Evolutionary conservation across 2,888 invertebrate species (phyloP).

Genomic region (Leucophenga montana): DNA sequence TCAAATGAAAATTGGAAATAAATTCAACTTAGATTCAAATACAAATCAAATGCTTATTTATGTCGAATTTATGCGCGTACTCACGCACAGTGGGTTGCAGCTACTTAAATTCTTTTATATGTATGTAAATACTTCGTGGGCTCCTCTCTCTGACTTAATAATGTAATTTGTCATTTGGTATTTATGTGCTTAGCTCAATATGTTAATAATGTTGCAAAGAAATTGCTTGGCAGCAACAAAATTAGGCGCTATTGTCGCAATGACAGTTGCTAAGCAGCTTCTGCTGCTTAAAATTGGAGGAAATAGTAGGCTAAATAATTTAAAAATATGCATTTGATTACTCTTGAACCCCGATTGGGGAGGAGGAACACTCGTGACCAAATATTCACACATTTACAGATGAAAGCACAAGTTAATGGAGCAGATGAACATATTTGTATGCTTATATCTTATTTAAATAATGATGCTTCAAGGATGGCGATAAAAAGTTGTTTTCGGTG

Average conservation of each 20-base stretch:
- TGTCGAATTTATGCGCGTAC: constrained; percentile 38
- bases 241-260: neutral
- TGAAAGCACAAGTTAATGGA: too few relatives aligned
- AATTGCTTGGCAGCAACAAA: neutral
- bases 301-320: neutral
- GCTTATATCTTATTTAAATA: too few relatives aligned
- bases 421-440: too few relatives aligned
- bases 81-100: too few relatives aligned
- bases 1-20: constrained; percentile 11
- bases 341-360: too few relatives aligned
- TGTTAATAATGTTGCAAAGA: neutral
- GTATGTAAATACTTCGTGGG: neutral
- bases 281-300: neutral
- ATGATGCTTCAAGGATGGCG: too few relatives aligned
- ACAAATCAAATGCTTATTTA: constrained; percentile 52
- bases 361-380: too few relatives aligned
- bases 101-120: neutral
- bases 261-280: too few relatives aligned
- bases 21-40: constrained; percentile 13
- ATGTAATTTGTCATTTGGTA: constrained; percentile 18
- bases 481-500: too few relatives aligned
- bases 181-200: neutral
- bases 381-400: too few relatives aligned
- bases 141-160: neutral
- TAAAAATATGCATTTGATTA: neutral